Evolutionary conservation across 2,113 vertebrate species (phyloP).

Genomic region (Phaetusa simplex): DNA sequence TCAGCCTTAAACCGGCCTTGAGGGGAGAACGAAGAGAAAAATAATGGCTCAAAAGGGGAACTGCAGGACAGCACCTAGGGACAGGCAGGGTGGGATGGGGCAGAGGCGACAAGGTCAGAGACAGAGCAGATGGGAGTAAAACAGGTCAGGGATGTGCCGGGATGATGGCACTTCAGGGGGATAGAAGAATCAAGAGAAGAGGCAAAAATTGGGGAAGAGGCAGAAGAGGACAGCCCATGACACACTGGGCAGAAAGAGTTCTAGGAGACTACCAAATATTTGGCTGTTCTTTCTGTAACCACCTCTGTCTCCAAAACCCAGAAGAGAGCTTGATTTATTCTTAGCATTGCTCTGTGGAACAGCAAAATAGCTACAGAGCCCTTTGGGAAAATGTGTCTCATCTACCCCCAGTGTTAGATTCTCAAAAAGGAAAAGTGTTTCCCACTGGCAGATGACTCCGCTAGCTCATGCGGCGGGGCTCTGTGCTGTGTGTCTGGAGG

Average conservation of each 20-base stretch:
- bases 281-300: constrained; percentile 4
- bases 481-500: neutral
- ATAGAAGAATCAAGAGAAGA: neutral
- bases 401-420: neutral
- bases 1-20: neutral
- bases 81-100: neutral
- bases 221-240: neutral
- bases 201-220: neutral
- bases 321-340: neutral
- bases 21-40: neutral
- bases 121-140: neutral
- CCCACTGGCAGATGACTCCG: neutral
- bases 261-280: neutral
- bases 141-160: neutral
- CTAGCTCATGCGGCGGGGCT: neutral
- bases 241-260: neutral
- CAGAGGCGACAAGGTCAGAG: neutral
- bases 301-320: neutral
- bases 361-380: neutral
- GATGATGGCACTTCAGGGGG: neutral
- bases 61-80: neutral
- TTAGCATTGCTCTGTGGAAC: neutral
- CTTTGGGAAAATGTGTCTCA: neutral
- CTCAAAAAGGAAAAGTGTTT: neutral
- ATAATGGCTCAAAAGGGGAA: neutral